phyloP scores from a whole-genome alignment of 2,888 invertebrate genomes.

The Anoplius nigerrimus region DNA sequence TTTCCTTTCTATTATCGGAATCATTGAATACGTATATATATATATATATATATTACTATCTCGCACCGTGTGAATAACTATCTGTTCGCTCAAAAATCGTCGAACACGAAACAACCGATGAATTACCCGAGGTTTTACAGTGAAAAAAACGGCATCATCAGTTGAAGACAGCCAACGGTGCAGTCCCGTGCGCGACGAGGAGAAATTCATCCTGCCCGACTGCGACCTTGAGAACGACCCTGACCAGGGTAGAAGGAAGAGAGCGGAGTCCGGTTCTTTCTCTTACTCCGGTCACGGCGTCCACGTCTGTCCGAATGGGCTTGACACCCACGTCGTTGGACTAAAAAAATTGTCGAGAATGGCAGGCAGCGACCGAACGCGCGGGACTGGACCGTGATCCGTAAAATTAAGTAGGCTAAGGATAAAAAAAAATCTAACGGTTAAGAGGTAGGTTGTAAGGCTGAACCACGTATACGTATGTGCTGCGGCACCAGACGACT shows the following conservation, averaged over 20 bases:
- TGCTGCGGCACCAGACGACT: slow-evolving; percentile 75
- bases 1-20: slow-evolving; percentile 14
- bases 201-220: too few species aligned
- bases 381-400: slow-evolving; percentile 62
- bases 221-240: too few species aligned
- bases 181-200: slow-evolving; percentile 60
- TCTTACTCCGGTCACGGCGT: too few species aligned
- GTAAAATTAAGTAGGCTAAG: slow-evolving; percentile 42
- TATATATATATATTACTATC: not conserved
- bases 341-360: too few species aligned
- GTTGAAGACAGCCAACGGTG: slow-evolving; percentile 62
- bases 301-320: too few species aligned
- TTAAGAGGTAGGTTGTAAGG: slow-evolving; percentile 74
- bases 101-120: slow-evolving; percentile 11
- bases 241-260: slow-evolving; percentile 10
- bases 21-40: too few species aligned
- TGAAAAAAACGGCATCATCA: slow-evolving; percentile 61
- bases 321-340: too few species aligned
- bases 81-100: slow-evolving; percentile 3
- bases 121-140: slow-evolving; percentile 23
- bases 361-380: too few species aligned
- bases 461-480: slow-evolving; percentile 76
- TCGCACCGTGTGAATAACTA: not conserved
- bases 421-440: slow-evolving; percentile 47
- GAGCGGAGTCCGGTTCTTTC: too few species aligned